These are phyloP conservation scores for Tricholauxania praeusta DNA, from an alignment of 2,888 invertebrate genomes.

Conservation along the genomic window DNA sequence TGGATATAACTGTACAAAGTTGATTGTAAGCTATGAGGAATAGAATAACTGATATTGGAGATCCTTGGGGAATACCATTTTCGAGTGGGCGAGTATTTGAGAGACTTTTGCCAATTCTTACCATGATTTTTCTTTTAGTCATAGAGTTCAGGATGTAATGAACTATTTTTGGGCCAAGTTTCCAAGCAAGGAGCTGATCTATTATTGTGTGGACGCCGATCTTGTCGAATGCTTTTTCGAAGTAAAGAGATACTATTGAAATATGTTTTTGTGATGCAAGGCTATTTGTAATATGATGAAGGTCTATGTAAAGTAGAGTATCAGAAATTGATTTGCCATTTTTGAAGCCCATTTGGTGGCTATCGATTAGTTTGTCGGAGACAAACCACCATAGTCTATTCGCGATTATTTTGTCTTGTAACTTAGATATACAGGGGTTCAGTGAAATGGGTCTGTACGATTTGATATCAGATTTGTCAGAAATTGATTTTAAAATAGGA, in stretches of 20 bases:
- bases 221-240: slow-evolving; percentile 28
- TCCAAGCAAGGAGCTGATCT: slow-evolving; percentile 5
- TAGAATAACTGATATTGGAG: too few species aligned
- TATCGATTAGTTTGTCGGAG: slow-evolving; percentile 32
- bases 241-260: slow-evolving; percentile 19
- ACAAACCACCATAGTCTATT: slow-evolving; percentile 30
- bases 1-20: too few species aligned
- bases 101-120: too few species aligned
- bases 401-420: too few species aligned
- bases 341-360: neutral
- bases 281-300: neutral
- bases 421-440: too few species aligned
- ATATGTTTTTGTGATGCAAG: slow-evolving; percentile 5
- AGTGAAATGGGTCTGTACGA: too few species aligned
- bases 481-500: too few species aligned
- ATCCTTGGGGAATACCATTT: too few species aligned
- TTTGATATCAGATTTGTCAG: too few species aligned
- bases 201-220: slow-evolving; percentile 17
- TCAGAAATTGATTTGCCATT: slow-evolving; percentile 25
- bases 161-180: slow-evolving; percentile 25
- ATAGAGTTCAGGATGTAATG: slow-evolving; percentile 15
- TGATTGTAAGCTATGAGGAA: too few species aligned
- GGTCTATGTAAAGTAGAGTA: slow-evolving; percentile 9
- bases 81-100: too few species aligned
- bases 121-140: slow-evolving; percentile 8